These are phyloP conservation scores for Agrotis clavis DNA, from an alignment of 2,888 invertebrate genomes.

Conservation along the genomic window DNA sequence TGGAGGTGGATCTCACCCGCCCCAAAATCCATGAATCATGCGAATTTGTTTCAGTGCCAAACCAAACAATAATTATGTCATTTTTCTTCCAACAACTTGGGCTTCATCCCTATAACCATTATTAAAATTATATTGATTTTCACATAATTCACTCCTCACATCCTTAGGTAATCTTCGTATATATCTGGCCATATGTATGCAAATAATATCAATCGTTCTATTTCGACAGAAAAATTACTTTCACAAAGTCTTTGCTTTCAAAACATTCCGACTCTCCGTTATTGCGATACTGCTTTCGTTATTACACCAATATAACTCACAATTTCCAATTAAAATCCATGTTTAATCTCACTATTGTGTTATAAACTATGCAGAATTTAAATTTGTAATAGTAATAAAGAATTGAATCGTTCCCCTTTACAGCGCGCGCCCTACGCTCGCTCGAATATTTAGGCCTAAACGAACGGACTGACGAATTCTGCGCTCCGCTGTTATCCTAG, in stretches of 20 bases:
- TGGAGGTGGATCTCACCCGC: too few species aligned
- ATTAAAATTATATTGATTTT: background rate
- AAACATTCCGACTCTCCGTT: background rate
- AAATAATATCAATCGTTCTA: background rate
- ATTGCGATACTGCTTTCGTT: background rate
- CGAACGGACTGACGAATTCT: conserved; percentile 54
- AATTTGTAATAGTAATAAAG: conserved; percentile 15
- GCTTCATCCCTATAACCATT: too few species aligned
- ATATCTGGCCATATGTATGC: background rate
- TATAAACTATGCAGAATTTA: conserved; percentile 11
- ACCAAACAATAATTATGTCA: too few species aligned
- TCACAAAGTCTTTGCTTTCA: background rate
- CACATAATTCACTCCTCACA: background rate
- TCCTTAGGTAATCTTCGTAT: background rate
- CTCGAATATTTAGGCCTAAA: conserved; percentile 71
- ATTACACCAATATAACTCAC: background rate
- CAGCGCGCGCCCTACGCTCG: conserved; percentile 42
- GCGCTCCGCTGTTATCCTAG: conserved; percentile 72
- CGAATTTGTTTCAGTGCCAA: too few species aligned
- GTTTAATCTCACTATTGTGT: background rate
- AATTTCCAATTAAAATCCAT: conserved; percentile 19
- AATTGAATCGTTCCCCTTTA: conserved; percentile 30
- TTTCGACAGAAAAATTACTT: background rate
- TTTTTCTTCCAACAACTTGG: too few species aligned
- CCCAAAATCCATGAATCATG: too few species aligned